Percentiles rank a stretch among this genome's conserved stretches.
Conservation (phyloP, 1,140 invertebrate species). For the Hypothenemus hampei region DNA sequence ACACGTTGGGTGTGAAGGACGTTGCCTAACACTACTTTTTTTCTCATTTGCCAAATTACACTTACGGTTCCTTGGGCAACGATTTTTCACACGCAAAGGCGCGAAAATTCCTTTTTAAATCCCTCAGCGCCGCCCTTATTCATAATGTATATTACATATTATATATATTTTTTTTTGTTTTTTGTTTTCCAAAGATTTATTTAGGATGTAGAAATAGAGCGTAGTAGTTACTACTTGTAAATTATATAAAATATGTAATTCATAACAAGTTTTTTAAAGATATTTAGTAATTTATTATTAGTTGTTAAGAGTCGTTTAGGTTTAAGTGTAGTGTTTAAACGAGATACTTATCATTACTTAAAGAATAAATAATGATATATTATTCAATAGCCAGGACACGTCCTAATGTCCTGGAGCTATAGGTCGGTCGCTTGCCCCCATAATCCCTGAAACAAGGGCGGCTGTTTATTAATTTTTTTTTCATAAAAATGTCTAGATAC, state of each 20-base stretch:
- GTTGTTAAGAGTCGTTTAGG: constrained; percentile 4
- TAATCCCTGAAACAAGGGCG: too few species aligned
- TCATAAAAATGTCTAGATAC: constrained; percentile 14
- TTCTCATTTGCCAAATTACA: too few species aligned
- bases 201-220: constrained; percentile 12
- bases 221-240: constrained; percentile 9
- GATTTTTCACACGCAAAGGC: too few species aligned
- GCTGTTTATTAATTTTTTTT: too few species aligned
- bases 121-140: constrained; percentile 7
- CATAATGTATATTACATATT: constrained; percentile 5
- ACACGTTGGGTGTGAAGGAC: too few species aligned
- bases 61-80: too few species aligned
- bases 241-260: constrained; percentile 13
- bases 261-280: constrained; percentile 23
- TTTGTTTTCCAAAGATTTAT: constrained; percentile 27
- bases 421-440: not conserved
- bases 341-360: constrained; percentile 12
- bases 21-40: too few species aligned
- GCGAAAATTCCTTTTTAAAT: too few species aligned
- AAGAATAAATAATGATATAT: constrained; percentile 17
- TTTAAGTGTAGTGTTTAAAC: constrained; percentile 15
- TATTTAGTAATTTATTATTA: constrained; percentile 27
- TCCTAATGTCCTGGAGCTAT: constrained; percentile 18
- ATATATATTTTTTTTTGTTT: constrained; percentile 13
- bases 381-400: constrained; percentile 20